These are phyloP conservation scores for Diarsia mendica DNA, from an alignment of 2,888 invertebrate genomes.

Conservation along the genomic window DNA sequence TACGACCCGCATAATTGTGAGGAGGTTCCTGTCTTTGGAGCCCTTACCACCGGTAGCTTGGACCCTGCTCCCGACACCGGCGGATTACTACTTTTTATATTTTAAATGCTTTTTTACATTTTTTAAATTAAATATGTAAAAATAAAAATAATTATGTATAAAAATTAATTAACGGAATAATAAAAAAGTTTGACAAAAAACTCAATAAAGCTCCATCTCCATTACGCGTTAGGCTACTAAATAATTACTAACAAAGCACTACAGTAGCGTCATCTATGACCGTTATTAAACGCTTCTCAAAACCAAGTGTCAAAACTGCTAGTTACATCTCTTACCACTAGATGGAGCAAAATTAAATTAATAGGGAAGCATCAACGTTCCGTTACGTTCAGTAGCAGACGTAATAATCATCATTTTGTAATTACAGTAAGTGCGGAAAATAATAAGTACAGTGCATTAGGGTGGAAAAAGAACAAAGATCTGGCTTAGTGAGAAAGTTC, in stretches of 20 bases:
- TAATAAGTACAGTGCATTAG: constrained; percentile 52
- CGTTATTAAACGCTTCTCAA: not conserved
- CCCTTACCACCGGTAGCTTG: too few relatives aligned
- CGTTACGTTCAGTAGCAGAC: constrained; percentile 56
- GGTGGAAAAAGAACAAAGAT: constrained; percentile 56
- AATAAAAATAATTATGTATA: too few relatives aligned
- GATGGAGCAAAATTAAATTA: constrained; percentile 50
- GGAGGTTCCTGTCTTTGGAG: too few relatives aligned
- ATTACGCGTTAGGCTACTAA: too few relatives aligned
- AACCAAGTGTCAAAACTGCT: constrained; percentile 5
- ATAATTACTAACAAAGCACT: not conserved
- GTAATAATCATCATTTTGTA: constrained; percentile 65
- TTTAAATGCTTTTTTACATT: too few relatives aligned
- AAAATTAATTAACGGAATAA: too few relatives aligned
- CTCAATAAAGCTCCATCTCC: too few relatives aligned
- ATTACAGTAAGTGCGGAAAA: constrained; percentile 64
- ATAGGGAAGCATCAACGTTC: constrained; percentile 45
- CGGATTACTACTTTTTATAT: too few relatives aligned
- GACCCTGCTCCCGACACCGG: too few relatives aligned
- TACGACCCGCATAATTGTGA: too few relatives aligned
- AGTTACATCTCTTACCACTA: constrained; percentile 16
- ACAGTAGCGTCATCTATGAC: constrained; percentile 9
- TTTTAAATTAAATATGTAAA: too few relatives aligned
- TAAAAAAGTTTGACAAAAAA: too few relatives aligned
- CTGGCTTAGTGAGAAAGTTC: constrained; percentile 72